Conservation (phyloP, 30 jellyfish, hydroid and myxozoan species). For the Aurelia sp. region DNA sequence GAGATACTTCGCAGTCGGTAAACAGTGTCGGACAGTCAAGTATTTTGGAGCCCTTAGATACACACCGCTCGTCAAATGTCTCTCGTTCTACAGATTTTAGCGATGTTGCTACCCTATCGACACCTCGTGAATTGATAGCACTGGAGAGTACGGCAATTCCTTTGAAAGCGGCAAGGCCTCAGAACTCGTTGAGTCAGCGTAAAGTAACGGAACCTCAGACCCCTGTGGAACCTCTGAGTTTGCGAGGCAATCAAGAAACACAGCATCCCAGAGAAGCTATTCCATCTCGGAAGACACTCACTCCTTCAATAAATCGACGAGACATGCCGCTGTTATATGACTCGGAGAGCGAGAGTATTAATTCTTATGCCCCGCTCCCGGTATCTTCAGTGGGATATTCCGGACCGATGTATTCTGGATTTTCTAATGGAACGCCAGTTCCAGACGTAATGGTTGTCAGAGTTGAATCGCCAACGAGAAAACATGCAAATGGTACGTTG, state of each 20-base stretch:
- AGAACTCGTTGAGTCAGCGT: not conserved
- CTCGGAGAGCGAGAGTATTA: conserved; percentile 61
- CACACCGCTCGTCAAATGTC: not conserved
- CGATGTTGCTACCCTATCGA: not conserved
- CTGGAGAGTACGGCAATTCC: not conserved
- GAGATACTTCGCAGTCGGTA: too few species aligned
- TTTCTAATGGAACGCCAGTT: not conserved
- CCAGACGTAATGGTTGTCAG: conserved; percentile 35
- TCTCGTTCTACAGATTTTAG: not conserved
- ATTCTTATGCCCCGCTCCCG: conserved; percentile 57
- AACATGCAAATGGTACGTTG: conserved; percentile 3
- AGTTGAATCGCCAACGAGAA: conserved; percentile 10
- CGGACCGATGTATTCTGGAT: not conserved
- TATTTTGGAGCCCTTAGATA: not conserved
- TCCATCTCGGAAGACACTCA: not conserved
- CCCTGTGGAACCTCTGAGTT: too few species aligned
- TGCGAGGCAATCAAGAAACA: too few species aligned
- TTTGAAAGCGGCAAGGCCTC: not conserved
- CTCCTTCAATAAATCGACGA: not conserved
- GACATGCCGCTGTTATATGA: not conserved
- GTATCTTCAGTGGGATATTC: not conserved
- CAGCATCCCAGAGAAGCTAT: too few species aligned
- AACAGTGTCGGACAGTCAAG: not conserved
- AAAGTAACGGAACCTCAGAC: too few species aligned
- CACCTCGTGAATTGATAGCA: not conserved